Conservation (phyloP, 1,140 invertebrate genomes). For the Cotesia glomerata region DNA sequence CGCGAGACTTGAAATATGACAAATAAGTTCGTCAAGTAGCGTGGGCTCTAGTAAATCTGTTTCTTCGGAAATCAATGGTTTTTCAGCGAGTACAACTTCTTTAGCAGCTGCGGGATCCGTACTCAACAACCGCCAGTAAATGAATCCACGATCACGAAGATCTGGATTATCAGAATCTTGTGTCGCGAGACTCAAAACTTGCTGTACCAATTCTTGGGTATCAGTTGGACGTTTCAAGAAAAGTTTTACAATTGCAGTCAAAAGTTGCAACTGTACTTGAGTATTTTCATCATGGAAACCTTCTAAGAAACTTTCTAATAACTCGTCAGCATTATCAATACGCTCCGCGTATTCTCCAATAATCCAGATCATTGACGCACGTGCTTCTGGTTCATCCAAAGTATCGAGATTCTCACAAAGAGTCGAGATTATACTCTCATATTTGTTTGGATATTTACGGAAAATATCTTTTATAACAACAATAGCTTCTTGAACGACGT, state of each 20-base stretch:
- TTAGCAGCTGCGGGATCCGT: slow-evolving; percentile 99
- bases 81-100: slow-evolving; percentile 99
- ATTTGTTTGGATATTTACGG: slow-evolving; percentile 99
- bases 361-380: slow-evolving; percentile 99
- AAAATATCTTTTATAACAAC: slow-evolving; percentile 99
- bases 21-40: slow-evolving; percentile 96
- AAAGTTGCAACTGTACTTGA: slow-evolving; percentile 95
- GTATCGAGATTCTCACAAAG: slow-evolving; percentile 99
- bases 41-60: slow-evolving; percentile 98
- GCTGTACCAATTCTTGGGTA: slow-evolving; percentile 97
- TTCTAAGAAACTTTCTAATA: slow-evolving; percentile 97
- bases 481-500: slow-evolving; percentile 99
- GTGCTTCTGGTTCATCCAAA: slow-evolving; percentile 97
- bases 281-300: slow-evolving; percentile 99
- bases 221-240: slow-evolving; percentile 98
- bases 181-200: slow-evolving; percentile 90
- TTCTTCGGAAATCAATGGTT: slow-evolving; percentile 98
- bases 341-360: slow-evolving; percentile 99
- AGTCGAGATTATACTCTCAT: slow-evolving; percentile 99
- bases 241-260: slow-evolving; percentile 98
- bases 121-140: slow-evolving; percentile 98
- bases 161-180: slow-evolving; percentile 99
- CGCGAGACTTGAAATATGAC: slow-evolving; percentile 97
- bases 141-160: slow-evolving; percentile 97
- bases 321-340: slow-evolving; percentile 99